Evolutionary conservation across 1,140 invertebrate genomes (phyloP).

Genomic region (Diprion similis): DNA sequence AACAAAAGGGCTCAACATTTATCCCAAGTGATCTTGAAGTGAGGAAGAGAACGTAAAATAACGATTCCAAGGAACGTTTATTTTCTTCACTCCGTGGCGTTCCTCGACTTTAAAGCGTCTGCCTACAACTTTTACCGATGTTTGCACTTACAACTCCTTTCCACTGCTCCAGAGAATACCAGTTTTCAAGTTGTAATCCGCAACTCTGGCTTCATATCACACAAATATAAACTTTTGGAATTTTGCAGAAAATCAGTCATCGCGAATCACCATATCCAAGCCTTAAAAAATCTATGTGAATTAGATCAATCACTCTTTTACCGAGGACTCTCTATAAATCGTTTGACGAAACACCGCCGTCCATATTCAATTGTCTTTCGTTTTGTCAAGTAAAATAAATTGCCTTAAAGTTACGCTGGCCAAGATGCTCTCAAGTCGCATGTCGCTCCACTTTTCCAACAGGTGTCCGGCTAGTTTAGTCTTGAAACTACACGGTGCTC

Average conservation of each 20-base stretch:
- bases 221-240: too few species aligned
- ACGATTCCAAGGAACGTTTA: not conserved
- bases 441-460: slow-evolving; percentile 1
- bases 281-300: too few species aligned
- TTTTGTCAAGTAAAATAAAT: not conserved
- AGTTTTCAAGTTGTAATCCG: too few species aligned
- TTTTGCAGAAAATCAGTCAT: too few species aligned
- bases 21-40: not conserved
- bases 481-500: not conserved
- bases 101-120: not conserved
- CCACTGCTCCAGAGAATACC: too few species aligned
- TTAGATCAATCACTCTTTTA: too few species aligned
- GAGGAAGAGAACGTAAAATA: not conserved
- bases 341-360: not conserved
- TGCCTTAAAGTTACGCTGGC: not conserved
- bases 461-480: slow-evolving; percentile 1
- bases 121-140: not conserved
- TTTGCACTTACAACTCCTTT: not conserved
- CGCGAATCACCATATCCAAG: too few species aligned
- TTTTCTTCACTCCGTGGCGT: not conserved
- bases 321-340: too few species aligned
- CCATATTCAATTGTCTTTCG: not conserved
- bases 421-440: not conserved
- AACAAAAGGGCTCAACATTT: not conserved
- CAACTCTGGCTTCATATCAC: too few species aligned